phyloP scores from a whole-genome alignment of 2,888 invertebrate species.

The Synanthedon vespiformis region DNA sequence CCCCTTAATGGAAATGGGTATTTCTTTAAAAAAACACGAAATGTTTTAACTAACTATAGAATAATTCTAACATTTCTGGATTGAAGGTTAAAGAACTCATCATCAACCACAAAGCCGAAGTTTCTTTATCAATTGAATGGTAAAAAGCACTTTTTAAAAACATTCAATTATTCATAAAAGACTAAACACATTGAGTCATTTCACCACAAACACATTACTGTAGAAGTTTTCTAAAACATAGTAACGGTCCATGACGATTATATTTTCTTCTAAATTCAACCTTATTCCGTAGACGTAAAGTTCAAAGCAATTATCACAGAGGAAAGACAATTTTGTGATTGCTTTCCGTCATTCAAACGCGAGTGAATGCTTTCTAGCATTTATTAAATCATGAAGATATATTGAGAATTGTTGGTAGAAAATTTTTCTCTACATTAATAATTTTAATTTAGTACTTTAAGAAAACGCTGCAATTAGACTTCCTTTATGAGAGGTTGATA shows the following conservation, averaged over 20 bases:
- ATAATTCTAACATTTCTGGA: not conserved
- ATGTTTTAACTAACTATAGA: too few species aligned
- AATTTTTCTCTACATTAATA: too few species aligned
- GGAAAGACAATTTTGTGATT: not conserved
- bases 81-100: constrained; percentile 6
- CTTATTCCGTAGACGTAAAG: not conserved
- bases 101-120: constrained; percentile 2
- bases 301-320: too few species aligned
- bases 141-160: not conserved
- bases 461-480: too few species aligned
- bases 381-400: constrained; percentile 18
- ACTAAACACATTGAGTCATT: constrained; percentile 3
- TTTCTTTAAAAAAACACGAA: too few species aligned
- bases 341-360: constrained; percentile 13
- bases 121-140: not conserved
- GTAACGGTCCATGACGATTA: constrained; percentile 2
- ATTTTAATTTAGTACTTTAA: too few species aligned
- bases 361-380: constrained; percentile 20
- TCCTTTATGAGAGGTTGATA: too few species aligned
- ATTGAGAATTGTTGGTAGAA: not conserved
- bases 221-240: constrained; percentile 7
- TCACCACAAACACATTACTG: constrained; percentile 1
- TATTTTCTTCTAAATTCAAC: not conserved
- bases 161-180: constrained; percentile 1
- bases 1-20: too few species aligned